Evolutionary conservation across 2,888 invertebrate genomes (phyloP), one percentile per base, ranked within the genome.

Genomic region (Falcaria lacertinaria): DNA sequence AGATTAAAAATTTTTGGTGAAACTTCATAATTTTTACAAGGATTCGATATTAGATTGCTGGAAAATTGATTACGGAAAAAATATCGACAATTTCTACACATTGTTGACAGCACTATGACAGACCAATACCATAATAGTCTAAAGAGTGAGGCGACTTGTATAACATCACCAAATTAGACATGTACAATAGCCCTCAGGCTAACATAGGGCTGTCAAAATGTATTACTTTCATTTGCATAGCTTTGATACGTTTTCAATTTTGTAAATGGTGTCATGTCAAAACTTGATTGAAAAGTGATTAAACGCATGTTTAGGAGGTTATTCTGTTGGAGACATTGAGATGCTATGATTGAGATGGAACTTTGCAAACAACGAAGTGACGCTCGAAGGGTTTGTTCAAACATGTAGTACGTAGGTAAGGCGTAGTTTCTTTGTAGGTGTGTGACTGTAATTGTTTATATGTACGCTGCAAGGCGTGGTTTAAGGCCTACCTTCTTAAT

Each of bases 101-200:
- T 28, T 39, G 7, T 14, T 3, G 33, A 52, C 80, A 67, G 55
- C 82, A 63, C 79, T 74, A 69, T 33, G 42, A 47, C 58, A 66
- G 74, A 76, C 71, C 82, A 85, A 88, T 88, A 87, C 80, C 71
- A 82, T 88, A 87, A 89, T 89, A 85, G 76, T 68, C 80, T 88
- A 87, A 88, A 87, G 86, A 88, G 84, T 83, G 83, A 83, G 70
- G 74, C 79, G 79, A 85, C 85, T 85, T 85, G 88, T 87, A 81
- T 72, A 85, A 88, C 87, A 89, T 87, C 78, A 81, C 88, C 85
- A 87, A 88, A 89, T 88, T 88, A 89, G 86, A 78, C 78, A 77
- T 82, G 80, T 82, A 80, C 78, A 80, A 78, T 82, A 76, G 80
- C 86, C 87, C 83, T 77, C 58, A 68, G 82, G 80, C 76, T 49